A percentile compares a stretch with the other conserved stretches of the same genome.
Evolutionary conservation across 1,140 invertebrate species (phyloP).

Genomic region (Aphidius ervi): DNA sequence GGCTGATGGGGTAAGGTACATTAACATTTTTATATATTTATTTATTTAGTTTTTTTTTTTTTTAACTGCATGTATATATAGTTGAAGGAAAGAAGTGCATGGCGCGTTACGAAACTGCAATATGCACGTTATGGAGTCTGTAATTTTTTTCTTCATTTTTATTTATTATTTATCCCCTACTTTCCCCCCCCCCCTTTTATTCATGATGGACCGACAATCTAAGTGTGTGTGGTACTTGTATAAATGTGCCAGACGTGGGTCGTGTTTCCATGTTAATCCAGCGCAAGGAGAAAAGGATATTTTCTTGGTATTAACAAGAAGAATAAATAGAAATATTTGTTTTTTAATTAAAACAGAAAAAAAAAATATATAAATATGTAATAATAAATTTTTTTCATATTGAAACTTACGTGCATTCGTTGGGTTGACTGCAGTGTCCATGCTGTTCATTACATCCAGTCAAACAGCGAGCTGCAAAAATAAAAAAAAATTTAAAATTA

Average conservation of each 20-base stretch:
- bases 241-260: not conserved
- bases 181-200: not conserved
- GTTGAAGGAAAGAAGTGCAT: not conserved
- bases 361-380: not conserved
- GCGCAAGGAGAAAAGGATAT: conserved; percentile 1
- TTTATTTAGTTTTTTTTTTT: too few species aligned
- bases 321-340: too few species aligned
- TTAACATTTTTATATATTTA: too few species aligned
- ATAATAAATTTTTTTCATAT: conserved; percentile 13
- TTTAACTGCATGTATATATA: too few species aligned
- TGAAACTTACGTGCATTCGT: conserved; percentile 91
- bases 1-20: not conserved
- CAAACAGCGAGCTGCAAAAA: conserved; percentile 83
- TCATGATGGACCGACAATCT: not conserved
- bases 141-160: not conserved
- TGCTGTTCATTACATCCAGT: conserved; percentile 85
- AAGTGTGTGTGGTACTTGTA: too few species aligned
- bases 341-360: too few species aligned
- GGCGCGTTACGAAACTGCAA: conserved; percentile 13
- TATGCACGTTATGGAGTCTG: conserved; percentile 17
- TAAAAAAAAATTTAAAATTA: conserved; percentile 33
- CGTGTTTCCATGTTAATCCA: conserved; percentile 12
- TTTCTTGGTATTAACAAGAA: not conserved
- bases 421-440: conserved; percentile 85
- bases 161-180: not conserved